Conservation (phyloP, 2,888 invertebrate genomes). For the Amphipyra berbera region DNA sequence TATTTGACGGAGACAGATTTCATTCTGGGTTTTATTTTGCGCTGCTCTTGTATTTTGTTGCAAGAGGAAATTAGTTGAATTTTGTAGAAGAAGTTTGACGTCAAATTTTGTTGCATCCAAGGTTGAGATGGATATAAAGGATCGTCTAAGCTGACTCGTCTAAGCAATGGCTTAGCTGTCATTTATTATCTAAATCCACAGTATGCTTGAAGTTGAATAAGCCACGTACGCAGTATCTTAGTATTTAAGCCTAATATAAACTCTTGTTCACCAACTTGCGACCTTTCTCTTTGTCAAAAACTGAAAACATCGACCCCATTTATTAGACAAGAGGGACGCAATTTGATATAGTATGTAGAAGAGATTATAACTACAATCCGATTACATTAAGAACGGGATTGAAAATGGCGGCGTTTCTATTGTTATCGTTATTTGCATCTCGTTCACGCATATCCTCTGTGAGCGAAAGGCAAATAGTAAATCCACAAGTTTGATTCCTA, state of each 20-base stretch:
- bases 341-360: too few relatives aligned
- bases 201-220: not conserved
- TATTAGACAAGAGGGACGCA: not conserved
- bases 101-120: conserved; percentile 10
- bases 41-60: conserved; percentile 18
- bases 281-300: not conserved
- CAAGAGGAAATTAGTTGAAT: not conserved
- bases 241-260: not conserved
- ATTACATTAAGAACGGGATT: too few relatives aligned
- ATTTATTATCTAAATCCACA: conserved; percentile 5
- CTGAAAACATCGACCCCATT: not conserved
- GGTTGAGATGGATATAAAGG: conserved; percentile 6
- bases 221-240: not conserved
- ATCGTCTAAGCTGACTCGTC: conserved; percentile 3
- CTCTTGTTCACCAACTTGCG: not conserved
- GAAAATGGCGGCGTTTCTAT: too few relatives aligned
- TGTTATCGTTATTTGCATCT: too few relatives aligned
- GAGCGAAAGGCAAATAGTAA: too few relatives aligned
- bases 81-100: not conserved
- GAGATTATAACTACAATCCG: too few relatives aligned
- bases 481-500: too few relatives aligned
- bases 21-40: conserved; percentile 43
- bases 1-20: conserved; percentile 50
- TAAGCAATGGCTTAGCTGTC: not conserved
- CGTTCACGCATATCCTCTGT: too few relatives aligned